Evolutionary conservation across 2,888 invertebrate species (phyloP), one percentile per base, ranked within the genome.

Genomic region (Caenorhabditis wallacei): DNA sequence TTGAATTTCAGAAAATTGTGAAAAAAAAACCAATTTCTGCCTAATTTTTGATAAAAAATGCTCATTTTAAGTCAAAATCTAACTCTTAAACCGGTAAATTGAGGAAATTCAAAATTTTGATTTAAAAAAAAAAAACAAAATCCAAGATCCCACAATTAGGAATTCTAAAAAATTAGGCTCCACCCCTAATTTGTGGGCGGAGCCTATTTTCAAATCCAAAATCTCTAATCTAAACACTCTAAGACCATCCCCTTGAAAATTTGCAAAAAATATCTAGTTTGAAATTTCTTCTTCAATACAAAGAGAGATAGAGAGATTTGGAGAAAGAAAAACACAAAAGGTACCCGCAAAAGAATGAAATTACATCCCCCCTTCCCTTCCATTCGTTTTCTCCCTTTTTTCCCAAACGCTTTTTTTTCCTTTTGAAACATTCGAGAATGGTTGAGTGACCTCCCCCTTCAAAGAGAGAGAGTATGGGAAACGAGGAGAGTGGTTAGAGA

Each of bases 371-470:
- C 26, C 13, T 51, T 24, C 51, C 13, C 40, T 59, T 30, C 18
- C 37, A 13, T 30, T 40, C 66, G 35, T 30, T 30, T 20, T 51
- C 57, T 56, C 43, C 26, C 37, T 43, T 63, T 68, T 78, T 24
- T 69, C 43, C n/a, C n/a, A n/a, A n/a, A n/a, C n/a, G n/a, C 63
- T 30, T 43, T 24, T 22, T 53, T 35, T 43, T 20, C 57, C 43
- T 57, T 76, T 68, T 70, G 64, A 54, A 61, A 63, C 82, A 63
- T 71, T 82, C 68, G 57, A 48, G 68, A 76, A 76, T 68, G 75
- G 75, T 68, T 76, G 75, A 76, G 66, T 76, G 69, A 63, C 78
- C 70, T 68, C 59, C 71, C 30, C 30, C 8, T 30, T 8, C 30
- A 30, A 8, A 30, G 30, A 30, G 30, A 30, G 30, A 30, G 30